These are phyloP conservation scores for Rhogogaster chlorosoma DNA, from an alignment of 2,888 invertebrate species.

Conservation along the genomic window DNA sequence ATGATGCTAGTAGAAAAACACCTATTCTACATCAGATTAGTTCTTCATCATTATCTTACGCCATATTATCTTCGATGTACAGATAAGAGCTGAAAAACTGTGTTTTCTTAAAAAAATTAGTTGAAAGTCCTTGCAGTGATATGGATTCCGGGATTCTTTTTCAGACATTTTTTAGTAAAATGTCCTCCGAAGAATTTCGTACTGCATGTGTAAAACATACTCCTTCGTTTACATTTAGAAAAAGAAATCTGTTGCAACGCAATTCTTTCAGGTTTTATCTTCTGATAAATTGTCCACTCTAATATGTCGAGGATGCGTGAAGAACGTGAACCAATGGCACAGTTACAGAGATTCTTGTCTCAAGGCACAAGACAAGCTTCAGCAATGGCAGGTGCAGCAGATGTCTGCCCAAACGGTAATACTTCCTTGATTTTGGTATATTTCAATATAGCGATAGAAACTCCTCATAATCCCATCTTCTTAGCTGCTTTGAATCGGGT, in stretches of 20 bases:
- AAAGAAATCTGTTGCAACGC: not conserved
- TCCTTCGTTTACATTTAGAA: not conserved
- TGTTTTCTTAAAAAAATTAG: not conserved
- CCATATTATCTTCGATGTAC: not conserved
- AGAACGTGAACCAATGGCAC: conserved; percentile 85
- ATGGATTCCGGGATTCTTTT: not conserved
- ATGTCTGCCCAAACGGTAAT: conserved; percentile 65
- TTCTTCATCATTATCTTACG: not conserved
- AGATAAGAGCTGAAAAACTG: not conserved
- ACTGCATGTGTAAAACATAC: not conserved
- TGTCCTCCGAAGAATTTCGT: not conserved
- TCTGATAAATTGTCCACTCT: conserved; percentile 84
- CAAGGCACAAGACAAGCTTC: conserved; percentile 84
- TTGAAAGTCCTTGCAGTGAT: not conserved
- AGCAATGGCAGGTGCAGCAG: conserved; percentile 81
- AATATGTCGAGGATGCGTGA: conserved; percentile 83
- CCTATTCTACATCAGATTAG: not conserved
- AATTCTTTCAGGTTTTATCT: conserved; percentile 81
- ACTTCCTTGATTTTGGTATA: not conserved
- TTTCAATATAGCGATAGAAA: not conserved
- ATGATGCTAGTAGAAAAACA: not conserved
- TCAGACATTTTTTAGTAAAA: not conserved
- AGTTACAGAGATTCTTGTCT: conserved; percentile 83
- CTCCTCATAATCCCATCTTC: not conserved
- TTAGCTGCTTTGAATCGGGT: not conserved